Base-by-base conservation (phyloP, 2,888 invertebrate species). In the Listrodromus nycthemerus region DNA sequence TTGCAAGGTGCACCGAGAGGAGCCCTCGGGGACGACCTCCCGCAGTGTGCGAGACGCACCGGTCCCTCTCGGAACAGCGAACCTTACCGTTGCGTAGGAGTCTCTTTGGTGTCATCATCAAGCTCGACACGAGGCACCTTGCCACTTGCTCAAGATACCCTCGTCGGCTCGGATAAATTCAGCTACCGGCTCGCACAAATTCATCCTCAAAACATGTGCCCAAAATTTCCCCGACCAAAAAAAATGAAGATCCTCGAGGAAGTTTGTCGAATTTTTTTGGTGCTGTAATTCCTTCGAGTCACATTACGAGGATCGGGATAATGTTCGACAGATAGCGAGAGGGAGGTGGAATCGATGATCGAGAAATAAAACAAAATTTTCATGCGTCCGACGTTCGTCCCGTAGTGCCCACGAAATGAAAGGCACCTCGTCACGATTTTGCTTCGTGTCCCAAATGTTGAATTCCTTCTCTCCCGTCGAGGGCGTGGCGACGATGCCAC, bases 391-490 rank as follows among this genome's bases (percentile, higher is more conserved):
- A 61, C 45, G 58, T 16, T 21, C 37, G 58, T 58, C 41, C 24
- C 41, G 71, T 24, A 58, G 58, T 58, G 27, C 16, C 61, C 21
- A 74, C 63, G 74, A 74, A 74, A 63, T n/a, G 58, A 73, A 73
- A 73, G 74, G 30, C 50, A 45, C 63, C 74, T 74, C 74, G 74
- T 74, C 74, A 74, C 74, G 74, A 74, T 81, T 86, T 83, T 80
- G 79, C 82, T 82, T 85, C 90, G 91, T 90, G 92, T 92, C 91
- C 92, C 88, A 92, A 93, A 93, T 92, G 91, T 91, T 89, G 92
- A 92, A 92, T 92, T 92, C 89, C 89, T 88, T 86, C 67, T 41
- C 70, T n/a, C 61, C 61, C 61, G 61, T 61, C 37, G 66, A 76
- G 71, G 83, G 83, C 83, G 83, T 83, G 83, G 83, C 83, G 45